Evolutionary conservation across 2,113 vertebrate genomes (phyloP).

Genomic region (Polypterus senegalus): DNA sequence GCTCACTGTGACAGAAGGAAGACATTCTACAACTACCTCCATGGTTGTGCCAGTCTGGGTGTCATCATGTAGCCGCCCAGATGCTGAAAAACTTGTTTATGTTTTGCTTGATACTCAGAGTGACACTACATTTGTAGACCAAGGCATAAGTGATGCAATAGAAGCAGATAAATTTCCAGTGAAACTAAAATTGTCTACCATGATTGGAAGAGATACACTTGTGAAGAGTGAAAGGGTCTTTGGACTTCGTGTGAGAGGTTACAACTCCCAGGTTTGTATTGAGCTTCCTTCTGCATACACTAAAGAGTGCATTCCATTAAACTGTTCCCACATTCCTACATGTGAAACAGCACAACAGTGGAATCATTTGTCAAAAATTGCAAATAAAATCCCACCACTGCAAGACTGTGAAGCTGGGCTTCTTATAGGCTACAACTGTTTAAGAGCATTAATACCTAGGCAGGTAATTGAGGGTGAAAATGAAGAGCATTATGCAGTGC

Average conservation of each 20-base stretch:
- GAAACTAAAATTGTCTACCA: slow-evolving; percentile 20
- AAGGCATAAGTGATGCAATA: slow-evolving; percentile 16
- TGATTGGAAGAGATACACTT: slow-evolving; percentile 20
- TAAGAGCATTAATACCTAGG: slow-evolving; percentile 9
- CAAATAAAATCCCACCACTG: slow-evolving; percentile 10
- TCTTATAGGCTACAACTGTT: slow-evolving; percentile 17
- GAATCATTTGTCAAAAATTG: slow-evolving; percentile 12
- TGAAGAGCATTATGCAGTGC: slow-evolving; percentile 14
- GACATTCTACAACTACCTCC: too few relatives aligned
- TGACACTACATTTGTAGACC: slow-evolving; percentile 17
- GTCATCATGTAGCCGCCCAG: too few relatives aligned
- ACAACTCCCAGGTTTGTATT: slow-evolving; percentile 6
- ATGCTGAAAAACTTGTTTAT: slow-evolving; percentile 14
- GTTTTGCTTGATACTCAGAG: slow-evolving; percentile 21
- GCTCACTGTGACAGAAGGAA: too few relatives aligned
- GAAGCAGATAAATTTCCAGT: slow-evolving; percentile 11
- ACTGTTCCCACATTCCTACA: slow-evolving; percentile 15
- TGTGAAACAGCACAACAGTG: slow-evolving; percentile 3
- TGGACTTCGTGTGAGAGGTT: slow-evolving; percentile 16
- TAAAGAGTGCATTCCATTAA: slow-evolving; percentile 18
- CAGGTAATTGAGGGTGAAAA: slow-evolving; percentile 8
- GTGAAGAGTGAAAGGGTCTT: slow-evolving; percentile 12
- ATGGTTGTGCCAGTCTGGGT: too few relatives aligned
- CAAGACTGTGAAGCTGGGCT: slow-evolving; percentile 12
- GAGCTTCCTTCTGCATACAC: slow-evolving; percentile 7